Percentiles rank a stretch among this genome's conserved stretches.
phyloP scores from a whole-genome alignment of 2,113 vertebrate species.

The Chamaea fasciata region DNA sequence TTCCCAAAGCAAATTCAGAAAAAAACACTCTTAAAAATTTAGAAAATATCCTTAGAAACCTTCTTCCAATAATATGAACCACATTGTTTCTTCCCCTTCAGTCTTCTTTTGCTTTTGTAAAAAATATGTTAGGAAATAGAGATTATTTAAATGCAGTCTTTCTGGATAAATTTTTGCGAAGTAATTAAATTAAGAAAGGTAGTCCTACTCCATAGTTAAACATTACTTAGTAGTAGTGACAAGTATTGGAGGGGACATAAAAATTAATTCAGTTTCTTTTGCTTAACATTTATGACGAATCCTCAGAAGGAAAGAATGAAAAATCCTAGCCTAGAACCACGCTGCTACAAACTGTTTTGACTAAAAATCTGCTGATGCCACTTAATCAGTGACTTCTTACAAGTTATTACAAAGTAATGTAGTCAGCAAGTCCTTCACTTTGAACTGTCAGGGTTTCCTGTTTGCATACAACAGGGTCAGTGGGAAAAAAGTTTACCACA shows the following conservation, averaged over 20 bases:
- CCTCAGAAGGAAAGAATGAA: neutral
- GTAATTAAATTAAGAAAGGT: neutral
- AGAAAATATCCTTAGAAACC: neutral
- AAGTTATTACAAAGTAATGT: neutral
- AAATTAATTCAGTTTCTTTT: neutral
- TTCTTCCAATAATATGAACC: neutral
- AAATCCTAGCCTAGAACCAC: neutral
- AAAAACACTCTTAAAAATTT: neutral
- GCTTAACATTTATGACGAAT: neutral
- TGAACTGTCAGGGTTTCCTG: slow-evolving; percentile 52
- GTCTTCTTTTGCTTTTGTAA: neutral
- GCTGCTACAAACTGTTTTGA: neutral
- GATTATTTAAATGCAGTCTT: neutral
- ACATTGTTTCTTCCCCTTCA: neutral
- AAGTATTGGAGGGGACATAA: neutral
- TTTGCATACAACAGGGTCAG: neutral
- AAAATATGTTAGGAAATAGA: neutral
- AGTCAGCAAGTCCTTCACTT: slow-evolving; percentile 42
- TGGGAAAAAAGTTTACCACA: neutral
- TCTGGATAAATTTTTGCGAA: neutral
- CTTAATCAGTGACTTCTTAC: neutral
- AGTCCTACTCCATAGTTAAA: neutral
- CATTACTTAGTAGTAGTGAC: neutral
- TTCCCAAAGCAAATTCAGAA: neutral
- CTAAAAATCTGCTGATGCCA: slow-evolving; percentile 11